Evolutionary conservation across 2,113 vertebrate genomes (phyloP).

Genomic region (Cynocephalus volans): DNA sequence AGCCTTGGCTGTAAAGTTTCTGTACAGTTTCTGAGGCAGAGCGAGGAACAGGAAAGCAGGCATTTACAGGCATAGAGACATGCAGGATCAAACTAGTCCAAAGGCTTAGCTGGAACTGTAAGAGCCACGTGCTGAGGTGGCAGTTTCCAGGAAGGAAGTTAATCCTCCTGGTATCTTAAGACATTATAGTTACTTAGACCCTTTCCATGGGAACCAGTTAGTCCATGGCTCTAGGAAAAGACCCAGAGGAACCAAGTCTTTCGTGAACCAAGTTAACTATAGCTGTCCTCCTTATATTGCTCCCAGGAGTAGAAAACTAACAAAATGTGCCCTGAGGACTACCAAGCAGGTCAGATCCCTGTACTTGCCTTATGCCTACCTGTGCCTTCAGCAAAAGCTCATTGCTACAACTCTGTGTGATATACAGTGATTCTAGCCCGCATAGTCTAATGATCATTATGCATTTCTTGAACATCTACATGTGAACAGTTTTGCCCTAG

Average conservation of each 20-base stretch:
- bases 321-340: constrained; percentile 40
- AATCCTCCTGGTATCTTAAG: constrained; percentile 62
- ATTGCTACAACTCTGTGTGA: background rate
- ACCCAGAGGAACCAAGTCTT: constrained; percentile 32
- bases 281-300: background rate
- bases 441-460: background rate
- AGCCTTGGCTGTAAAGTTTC: constrained; percentile 24
- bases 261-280: constrained; percentile 21
- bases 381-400: background rate
- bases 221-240: constrained; percentile 57
- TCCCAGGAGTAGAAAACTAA: constrained; percentile 53
- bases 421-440: background rate
- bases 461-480: constrained; percentile 35
- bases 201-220: constrained; percentile 20
- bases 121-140: background rate
- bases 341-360: background rate
- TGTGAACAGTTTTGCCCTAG: background rate
- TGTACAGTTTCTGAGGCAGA: constrained; percentile 18
- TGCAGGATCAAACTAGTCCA: constrained; percentile 49
- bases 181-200: constrained; percentile 49
- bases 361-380: background rate
- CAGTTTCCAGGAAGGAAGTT: constrained; percentile 67
- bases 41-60: constrained; percentile 42
- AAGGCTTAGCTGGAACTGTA: constrained; percentile 8
- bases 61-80: constrained; percentile 28